These are phyloP conservation scores for Physeter macrocephalus DNA, from an alignment of 2,113 vertebrate genomes.

Conservation along the genomic window DNA sequence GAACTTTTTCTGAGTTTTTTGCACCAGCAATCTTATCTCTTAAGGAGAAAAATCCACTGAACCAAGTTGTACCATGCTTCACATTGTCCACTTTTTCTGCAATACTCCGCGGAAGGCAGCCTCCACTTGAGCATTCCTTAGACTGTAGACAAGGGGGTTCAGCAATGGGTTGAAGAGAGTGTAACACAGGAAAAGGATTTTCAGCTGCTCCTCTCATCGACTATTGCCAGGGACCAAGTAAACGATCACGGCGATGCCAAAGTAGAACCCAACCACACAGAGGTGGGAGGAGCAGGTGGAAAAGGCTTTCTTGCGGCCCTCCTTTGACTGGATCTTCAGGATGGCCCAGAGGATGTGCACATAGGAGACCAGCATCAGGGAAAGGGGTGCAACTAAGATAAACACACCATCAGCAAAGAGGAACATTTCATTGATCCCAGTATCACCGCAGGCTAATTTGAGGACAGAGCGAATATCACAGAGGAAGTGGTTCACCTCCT, in stretches of 20 bases:
- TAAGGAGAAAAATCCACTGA: too few relatives aligned
- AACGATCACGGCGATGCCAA: not conserved
- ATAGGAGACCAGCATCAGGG: constrained; percentile 38
- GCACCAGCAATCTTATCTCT: not conserved
- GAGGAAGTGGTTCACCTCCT: constrained; percentile 42
- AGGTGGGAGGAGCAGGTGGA: constrained; percentile 46
- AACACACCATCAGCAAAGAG: not conserved
- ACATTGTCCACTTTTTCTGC: not conserved
- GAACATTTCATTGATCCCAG: not conserved
- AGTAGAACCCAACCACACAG: constrained; percentile 7
- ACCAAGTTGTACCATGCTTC: not conserved
- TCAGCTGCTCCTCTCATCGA: not conserved
- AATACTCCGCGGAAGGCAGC: not conserved
- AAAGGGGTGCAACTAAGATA: not conserved
- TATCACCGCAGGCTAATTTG: constrained; percentile 50
- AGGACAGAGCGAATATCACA: constrained; percentile 57
- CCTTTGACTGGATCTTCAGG: constrained; percentile 31
- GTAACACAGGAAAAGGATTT: not conserved
- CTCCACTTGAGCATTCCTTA: constrained; percentile 8
- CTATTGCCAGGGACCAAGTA: not conserved
- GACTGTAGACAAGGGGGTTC: constrained; percentile 27
- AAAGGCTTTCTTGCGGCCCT: not conserved
- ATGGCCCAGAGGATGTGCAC: not conserved
- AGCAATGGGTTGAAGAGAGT: constrained; percentile 22
- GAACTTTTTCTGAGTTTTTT: not conserved